These are phyloP conservation scores for Leptopterna dolabrata DNA, from an alignment of 2,888 invertebrate genomes.

Conservation along the genomic window DNA sequence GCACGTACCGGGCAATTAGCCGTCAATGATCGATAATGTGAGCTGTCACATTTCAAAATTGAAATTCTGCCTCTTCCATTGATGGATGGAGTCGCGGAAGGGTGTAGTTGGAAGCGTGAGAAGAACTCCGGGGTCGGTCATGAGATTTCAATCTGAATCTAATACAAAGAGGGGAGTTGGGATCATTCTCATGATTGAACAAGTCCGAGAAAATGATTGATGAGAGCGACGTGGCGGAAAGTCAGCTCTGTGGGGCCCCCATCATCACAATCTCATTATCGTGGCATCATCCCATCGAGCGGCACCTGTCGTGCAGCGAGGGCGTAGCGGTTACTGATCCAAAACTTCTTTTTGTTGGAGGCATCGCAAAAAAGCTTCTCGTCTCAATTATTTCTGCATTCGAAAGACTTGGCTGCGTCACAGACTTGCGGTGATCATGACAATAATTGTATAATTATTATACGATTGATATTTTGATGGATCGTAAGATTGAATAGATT, in stretches of 20 bases:
- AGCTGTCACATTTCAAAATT: slow-evolving; percentile 5
- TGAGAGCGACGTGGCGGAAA: neutral
- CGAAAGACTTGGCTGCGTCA: neutral
- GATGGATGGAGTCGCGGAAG: neutral
- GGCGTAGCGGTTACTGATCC: neutral
- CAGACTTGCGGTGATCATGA: too few relatives aligned
- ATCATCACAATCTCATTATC: slow-evolving; percentile 26
- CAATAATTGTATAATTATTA: too few relatives aligned
- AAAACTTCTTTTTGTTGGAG: neutral
- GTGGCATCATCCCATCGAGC: neutral
- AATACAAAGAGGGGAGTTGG: neutral
- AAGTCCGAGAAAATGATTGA: neutral
- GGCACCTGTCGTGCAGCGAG: neutral
- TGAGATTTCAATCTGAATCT: slow-evolving; percentile 29
- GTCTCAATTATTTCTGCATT: neutral
- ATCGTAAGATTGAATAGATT: too few relatives aligned
- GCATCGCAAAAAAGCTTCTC: neutral
- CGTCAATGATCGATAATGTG: neutral
- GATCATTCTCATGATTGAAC: neutral
- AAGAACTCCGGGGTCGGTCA: neutral
- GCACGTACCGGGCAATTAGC: neutral
- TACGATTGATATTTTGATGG: too few relatives aligned
- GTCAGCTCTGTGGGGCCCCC: neutral
- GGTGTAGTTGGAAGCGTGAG: neutral
- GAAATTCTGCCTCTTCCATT: neutral